These are phyloP conservation scores for Acleris sparsana DNA, from an alignment of 2,888 invertebrate genomes.

Conservation along the genomic window DNA sequence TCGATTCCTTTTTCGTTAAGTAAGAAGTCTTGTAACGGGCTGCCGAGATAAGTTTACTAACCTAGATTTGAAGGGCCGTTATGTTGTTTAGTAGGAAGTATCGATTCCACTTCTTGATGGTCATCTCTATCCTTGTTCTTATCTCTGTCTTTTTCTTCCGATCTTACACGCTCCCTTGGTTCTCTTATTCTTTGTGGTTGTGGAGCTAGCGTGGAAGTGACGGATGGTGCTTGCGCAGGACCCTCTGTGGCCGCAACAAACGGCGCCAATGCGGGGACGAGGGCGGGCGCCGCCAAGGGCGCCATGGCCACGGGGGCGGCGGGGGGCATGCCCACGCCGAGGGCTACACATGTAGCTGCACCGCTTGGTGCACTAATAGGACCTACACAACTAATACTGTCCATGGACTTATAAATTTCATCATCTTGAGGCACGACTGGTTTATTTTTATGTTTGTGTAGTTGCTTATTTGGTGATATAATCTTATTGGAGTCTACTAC, in stretches of 20 bases:
- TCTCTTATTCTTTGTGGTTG: conserved; percentile 66
- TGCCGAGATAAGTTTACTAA: conserved; percentile 36
- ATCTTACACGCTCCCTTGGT: conserved; percentile 56
- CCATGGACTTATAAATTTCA: conserved; percentile 55
- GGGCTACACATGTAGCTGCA: conserved; percentile 5
- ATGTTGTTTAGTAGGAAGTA: conserved; percentile 38
- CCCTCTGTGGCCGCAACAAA: conserved; percentile 37
- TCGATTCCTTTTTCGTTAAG: no score
- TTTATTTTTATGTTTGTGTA: conserved; percentile 62
- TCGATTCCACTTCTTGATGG: conserved; percentile 38
- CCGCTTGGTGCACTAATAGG: conserved; percentile 36
- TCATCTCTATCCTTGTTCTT: conserved; percentile 33
- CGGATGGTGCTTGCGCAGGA: conserved; percentile 40
- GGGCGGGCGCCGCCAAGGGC: conserved; percentile 36
- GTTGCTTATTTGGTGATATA: conserved; percentile 62
- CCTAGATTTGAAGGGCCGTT: conserved; percentile 44
- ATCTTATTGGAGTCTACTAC: conserved; percentile 70
- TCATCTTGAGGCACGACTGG: conserved; percentile 65
- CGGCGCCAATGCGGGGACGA: conserved; percentile 41
- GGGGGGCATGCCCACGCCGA: conserved; percentile 13
- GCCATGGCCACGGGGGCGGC: conserved; percentile 37
- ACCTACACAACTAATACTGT: conserved; percentile 43
- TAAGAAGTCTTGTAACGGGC: no score
- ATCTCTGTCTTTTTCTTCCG: conserved; percentile 46
- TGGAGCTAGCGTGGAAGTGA: conserved; percentile 46